Evolutionary conservation across 2,113 vertebrate genomes (phyloP).

Genomic region (Amphilophus citrinellus): DNA sequence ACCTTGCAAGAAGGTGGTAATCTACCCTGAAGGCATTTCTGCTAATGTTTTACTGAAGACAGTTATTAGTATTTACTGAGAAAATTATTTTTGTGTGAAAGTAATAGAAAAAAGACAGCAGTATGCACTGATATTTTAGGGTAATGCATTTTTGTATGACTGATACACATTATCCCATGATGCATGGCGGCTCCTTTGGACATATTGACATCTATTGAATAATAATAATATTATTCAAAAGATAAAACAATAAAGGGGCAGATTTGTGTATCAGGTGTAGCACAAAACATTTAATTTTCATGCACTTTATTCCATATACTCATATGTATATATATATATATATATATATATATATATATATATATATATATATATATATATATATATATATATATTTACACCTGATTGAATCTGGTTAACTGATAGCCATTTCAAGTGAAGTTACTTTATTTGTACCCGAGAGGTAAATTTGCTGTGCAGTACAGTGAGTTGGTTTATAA

Average conservation of each 20-base stretch:
- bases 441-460: too few species aligned
- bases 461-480: too few species aligned
- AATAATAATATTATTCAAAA: background rate
- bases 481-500: too few species aligned
- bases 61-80: background rate
- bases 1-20: conserved; percentile 13
- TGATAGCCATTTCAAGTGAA: background rate
- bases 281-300: conserved; percentile 75
- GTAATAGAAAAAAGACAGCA: background rate
- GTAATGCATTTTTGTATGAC: background rate
- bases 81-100: background rate
- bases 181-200: background rate
- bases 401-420: background rate
- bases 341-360: too few species aligned
- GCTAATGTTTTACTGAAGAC: conserved; percentile 27
- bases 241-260: background rate
- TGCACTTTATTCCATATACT: background rate
- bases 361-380: too few species aligned
- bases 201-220: background rate
- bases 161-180: background rate
- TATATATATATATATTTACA: too few species aligned
- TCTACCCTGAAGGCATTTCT: conserved; percentile 12
- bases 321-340: too few species aligned
- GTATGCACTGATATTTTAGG: background rate
- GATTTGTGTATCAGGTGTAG: conserved; percentile 68